Percentiles rank a stretch among this genome's conserved stretches.
phyloP scores from a whole-genome alignment of 2,113 vertebrate genomes.

The Meleagris gallopavo region DNA sequence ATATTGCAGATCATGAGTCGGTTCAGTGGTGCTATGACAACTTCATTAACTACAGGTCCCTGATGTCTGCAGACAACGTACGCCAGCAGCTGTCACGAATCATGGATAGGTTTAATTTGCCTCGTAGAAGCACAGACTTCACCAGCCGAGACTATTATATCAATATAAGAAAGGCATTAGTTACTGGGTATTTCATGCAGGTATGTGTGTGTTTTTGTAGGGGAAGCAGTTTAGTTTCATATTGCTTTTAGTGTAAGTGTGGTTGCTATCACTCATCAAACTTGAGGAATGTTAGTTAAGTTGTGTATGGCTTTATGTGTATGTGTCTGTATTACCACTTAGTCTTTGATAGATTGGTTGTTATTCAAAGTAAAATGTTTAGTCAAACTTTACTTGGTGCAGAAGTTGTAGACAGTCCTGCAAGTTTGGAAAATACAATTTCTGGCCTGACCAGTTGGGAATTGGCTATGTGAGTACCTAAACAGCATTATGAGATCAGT shows the following conservation, averaged over 20 bases:
- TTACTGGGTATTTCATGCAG: slow-evolving; percentile 99
- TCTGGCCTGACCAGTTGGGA: background rate
- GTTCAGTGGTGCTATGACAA: slow-evolving; percentile 99
- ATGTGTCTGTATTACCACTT: background rate
- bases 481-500: background rate
- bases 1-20: slow-evolving; percentile 93
- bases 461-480: background rate
- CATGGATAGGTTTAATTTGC: slow-evolving; percentile 99
- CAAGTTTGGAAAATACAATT: background rate
- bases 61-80: slow-evolving; percentile 99
- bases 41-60: slow-evolving; percentile 99
- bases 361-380: background rate
- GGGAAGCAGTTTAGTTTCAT: background rate
- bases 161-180: slow-evolving; percentile 97
- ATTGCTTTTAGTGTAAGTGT: background rate
- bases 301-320: background rate
- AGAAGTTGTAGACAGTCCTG: background rate
- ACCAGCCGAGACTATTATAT: slow-evolving; percentile 99
- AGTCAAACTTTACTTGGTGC: background rate
- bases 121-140: slow-evolving; percentile 97
- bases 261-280: background rate
- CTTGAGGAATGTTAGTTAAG: background rate
- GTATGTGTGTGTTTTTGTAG: slow-evolving; percentile 68
- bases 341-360: background rate
- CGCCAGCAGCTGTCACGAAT: slow-evolving; percentile 98